A percentile compares a stretch with the other conserved stretches of the same genome.
phyloP scores from a whole-genome alignment of 2,113 vertebrate species.

The Perognathus longimembris region DNA sequence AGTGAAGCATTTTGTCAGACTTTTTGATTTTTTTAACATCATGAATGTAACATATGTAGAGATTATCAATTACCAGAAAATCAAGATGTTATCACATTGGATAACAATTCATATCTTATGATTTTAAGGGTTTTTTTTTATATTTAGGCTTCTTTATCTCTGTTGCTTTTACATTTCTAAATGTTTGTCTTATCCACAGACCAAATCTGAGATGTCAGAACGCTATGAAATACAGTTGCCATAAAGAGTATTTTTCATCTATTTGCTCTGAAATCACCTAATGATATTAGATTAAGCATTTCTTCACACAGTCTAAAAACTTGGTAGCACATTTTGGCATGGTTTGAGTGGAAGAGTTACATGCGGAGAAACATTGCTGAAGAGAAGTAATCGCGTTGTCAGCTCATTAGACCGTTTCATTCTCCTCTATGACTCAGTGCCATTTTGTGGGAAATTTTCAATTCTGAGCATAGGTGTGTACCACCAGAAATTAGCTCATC shows the following conservation, averaged over 20 bases:
- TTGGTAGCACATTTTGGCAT: slow-evolving; percentile 44
- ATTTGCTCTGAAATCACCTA: slow-evolving; percentile 50
- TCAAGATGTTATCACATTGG: slow-evolving; percentile 75
- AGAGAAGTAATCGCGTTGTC: background rate
- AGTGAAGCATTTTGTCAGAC: slow-evolving; percentile 71
- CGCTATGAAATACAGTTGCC: slow-evolving; percentile 72
- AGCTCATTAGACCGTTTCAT: background rate
- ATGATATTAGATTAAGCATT: slow-evolving; percentile 35
- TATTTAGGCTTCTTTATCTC: slow-evolving; percentile 68
- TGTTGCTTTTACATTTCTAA: slow-evolving; percentile 70
- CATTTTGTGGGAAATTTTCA: slow-evolving; percentile 32
- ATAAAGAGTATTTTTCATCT: slow-evolving; percentile 68
- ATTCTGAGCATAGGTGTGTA: slow-evolving; percentile 4
- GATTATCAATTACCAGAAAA: slow-evolving; percentile 73
- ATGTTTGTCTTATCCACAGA: slow-evolving; percentile 77
- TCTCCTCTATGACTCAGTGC: background rate
- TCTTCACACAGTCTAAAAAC: slow-evolving; percentile 39
- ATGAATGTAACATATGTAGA: slow-evolving; percentile 72
- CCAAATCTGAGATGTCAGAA: slow-evolving; percentile 82
- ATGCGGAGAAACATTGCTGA: background rate
- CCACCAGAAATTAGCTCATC: slow-evolving; percentile 16
- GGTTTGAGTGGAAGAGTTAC: slow-evolving; percentile 38
- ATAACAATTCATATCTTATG: slow-evolving; percentile 70
- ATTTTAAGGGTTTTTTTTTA: slow-evolving; percentile 62
- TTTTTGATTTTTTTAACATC: slow-evolving; percentile 80